Base-by-base conservation (phyloP, 2,888 invertebrate species). In the Nymphalis urticae region DNA sequence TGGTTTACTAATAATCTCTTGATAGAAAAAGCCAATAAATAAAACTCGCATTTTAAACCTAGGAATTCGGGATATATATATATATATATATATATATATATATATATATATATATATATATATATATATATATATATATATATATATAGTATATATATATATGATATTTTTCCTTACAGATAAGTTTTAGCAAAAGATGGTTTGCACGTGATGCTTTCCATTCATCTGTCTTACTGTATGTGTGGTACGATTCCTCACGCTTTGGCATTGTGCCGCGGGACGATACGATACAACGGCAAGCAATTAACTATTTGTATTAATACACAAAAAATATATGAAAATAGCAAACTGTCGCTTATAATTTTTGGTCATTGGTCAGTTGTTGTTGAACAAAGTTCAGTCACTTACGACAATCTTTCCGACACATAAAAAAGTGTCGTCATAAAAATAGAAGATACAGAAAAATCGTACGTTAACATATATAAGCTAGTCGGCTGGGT, bases 211-310 rank as follows among this genome's bases (percentile, higher is more conserved):
- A 84, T 84, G 81, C 81, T 77, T 83, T 80, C 85, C 90, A 89
- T 90, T 90, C 90, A 90, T 86, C 82, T 84, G 86, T 88, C 87
- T 89, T 85, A 82, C 85, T 82, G 79, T 85, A 87, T 85, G 89
- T 83, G 85, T 78, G 82, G 79, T 78, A 76, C 84, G 79, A 77
- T 78, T 81, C 79, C 79, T 81, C 80, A 78, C 80, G 79, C 81
- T 79, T 86, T 91, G 91, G 92, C 91, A 90, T 80, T 65, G 77
- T 88, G 92, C 91, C 91, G 86, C 80, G 84, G 87, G 87, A 86
- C 88, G 85, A 84, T 77, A 77, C 79, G 77, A 79, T 83, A 82
- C 81, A 82, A 80, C 81, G 78, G 80, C 82, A 79, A 78, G 76
- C 84, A 42, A 56, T 54, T 54, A 54, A 54, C 54, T 54, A 17